Conservation (phyloP, 2,888 invertebrate species). For the Tryphoninae sp. region DNA sequence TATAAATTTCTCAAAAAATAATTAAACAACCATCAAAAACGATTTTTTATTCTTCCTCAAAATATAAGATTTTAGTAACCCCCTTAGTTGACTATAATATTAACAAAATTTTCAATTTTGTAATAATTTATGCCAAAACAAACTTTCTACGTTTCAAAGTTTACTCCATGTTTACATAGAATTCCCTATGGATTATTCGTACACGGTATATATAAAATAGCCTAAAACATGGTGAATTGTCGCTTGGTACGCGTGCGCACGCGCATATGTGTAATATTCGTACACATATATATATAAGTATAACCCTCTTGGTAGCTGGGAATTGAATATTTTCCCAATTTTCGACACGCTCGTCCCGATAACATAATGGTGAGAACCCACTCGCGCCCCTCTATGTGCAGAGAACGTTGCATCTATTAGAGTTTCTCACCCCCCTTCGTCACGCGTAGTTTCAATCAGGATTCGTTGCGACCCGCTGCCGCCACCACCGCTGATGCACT, state of each 20-base stretch:
- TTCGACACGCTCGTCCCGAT: slow-evolving; percentile 46
- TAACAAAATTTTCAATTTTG: not conserved
- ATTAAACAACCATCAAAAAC: no score
- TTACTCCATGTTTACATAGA: not conserved
- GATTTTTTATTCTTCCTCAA: no score
- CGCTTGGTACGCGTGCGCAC: slow-evolving; percentile 2
- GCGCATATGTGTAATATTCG: slow-evolving; percentile 4
- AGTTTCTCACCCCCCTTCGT: slow-evolving; percentile 12
- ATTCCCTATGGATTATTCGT: not conserved
- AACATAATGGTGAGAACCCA: slow-evolving; percentile 42
- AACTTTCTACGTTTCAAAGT: not conserved
- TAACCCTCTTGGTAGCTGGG: slow-evolving; percentile 13
- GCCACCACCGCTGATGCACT: slow-evolving; percentile 36
- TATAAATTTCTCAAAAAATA: no score
- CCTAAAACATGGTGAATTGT: not conserved
- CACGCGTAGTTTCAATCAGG: slow-evolving; percentile 59
- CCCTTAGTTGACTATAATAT: no score
- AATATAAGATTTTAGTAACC: no score
- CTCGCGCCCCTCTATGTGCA: not conserved
- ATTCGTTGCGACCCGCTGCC: slow-evolving; percentile 42
- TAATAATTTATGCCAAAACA: not conserved
- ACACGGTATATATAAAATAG: not conserved
- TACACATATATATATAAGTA: not conserved
- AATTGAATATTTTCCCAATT: slow-evolving; percentile 62
- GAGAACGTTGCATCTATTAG: slow-evolving; percentile 13